These are phyloP conservation scores for Gymnoscopelus microlampas DNA, from an alignment of 2,797 vertebrate species.

Conservation along the genomic window DNA sequence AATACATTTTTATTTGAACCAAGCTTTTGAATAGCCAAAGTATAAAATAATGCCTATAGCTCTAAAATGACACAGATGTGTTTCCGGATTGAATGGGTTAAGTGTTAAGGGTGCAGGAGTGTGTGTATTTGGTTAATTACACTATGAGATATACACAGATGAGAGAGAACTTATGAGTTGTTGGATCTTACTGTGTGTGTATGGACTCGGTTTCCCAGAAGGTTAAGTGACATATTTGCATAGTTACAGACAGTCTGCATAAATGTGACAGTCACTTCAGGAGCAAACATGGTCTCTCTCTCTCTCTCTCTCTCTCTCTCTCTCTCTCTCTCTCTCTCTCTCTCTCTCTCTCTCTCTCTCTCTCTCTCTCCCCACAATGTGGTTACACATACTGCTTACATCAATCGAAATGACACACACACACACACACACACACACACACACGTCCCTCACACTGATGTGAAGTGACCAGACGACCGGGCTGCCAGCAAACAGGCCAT, in stretches of 20 bases:
- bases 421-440: constrained; percentile 51
- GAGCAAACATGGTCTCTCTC: not conserved
- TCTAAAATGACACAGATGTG: too few species aligned
- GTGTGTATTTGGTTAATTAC: too few species aligned
- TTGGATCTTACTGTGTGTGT: not conserved
- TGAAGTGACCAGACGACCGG: constrained; percentile 82
- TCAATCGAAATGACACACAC: constrained; percentile 34
- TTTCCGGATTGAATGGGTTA: too few species aligned
- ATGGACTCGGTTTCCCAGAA: constrained; percentile 6
- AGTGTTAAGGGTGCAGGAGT: too few species aligned
- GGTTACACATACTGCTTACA: constrained; percentile 34
- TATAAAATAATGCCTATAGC: too few species aligned
- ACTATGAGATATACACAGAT: too few species aligned
- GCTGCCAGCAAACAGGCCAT: constrained; percentile 88
- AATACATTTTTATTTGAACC: too few species aligned
- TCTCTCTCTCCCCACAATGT: constrained; percentile 33
- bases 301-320: not conserved
- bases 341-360: not conserved
- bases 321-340: not conserved
- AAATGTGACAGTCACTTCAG: constrained; percentile 51
- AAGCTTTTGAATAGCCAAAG: too few species aligned
- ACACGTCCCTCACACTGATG: constrained; percentile 79
- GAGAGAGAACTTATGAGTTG: too few species aligned
- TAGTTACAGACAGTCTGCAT: constrained; percentile 41
- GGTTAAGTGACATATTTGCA: constrained; percentile 12